Evolutionary conservation across 2,888 invertebrate species (phyloP).

Genomic region (Brachypalpus laphriformis): DNA sequence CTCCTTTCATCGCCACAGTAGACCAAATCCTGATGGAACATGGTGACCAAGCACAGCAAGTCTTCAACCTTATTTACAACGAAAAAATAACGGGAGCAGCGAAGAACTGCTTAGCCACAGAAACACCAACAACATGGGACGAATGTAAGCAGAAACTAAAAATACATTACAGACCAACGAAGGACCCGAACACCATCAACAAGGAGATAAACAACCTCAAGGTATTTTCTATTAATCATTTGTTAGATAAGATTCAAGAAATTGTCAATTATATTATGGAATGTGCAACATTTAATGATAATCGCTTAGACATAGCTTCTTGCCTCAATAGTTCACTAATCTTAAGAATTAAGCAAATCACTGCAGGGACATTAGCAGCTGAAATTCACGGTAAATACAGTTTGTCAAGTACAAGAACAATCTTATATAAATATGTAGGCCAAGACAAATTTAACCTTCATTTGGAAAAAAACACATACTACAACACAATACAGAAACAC

Average conservation of each 20-base stretch:
- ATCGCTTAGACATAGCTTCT: constrained; percentile 22
- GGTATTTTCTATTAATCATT: constrained; percentile 34
- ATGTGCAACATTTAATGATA: constrained; percentile 43
- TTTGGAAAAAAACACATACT: not conserved
- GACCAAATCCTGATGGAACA: constrained; percentile 11
- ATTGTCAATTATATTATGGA: constrained; percentile 38
- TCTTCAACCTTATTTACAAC: constrained; percentile 19
- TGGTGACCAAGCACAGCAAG: not conserved
- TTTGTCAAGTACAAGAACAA: constrained; percentile 25
- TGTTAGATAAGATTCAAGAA: constrained; percentile 31
- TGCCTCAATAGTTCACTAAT: constrained; percentile 42
- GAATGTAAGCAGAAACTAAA: constrained; percentile 38
- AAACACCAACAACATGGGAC: constrained; percentile 19
- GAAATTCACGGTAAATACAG: constrained; percentile 36
- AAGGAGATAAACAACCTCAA: constrained; percentile 31
- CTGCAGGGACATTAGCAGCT: constrained; percentile 37
- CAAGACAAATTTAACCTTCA: constrained; percentile 29
- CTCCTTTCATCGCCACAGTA: constrained; percentile 30
- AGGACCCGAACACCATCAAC: constrained; percentile 1
- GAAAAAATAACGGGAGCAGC: constrained; percentile 32
- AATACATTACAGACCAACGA: constrained; percentile 31
- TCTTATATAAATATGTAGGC: constrained; percentile 23
- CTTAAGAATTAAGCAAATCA: constrained; percentile 28
- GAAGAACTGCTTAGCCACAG: constrained; percentile 35
- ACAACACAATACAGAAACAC: not conserved